phyloP scores from a whole-genome alignment of 30 jellyfish, hydroid and myxozoan species.

The Haliclystus octoradiatus region DNA sequence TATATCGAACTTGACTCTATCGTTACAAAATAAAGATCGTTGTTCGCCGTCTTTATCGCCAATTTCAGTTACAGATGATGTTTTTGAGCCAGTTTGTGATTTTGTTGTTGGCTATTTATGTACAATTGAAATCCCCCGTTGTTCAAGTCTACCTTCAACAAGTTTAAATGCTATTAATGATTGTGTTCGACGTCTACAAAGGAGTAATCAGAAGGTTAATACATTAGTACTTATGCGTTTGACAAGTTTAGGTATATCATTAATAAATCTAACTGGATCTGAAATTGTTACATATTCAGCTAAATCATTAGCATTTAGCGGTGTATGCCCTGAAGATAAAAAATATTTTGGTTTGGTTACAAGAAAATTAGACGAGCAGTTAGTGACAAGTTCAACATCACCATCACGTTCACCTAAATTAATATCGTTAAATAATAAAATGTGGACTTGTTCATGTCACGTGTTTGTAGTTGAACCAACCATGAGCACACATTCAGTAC shows the following conservation, averaged over 20 bases:
- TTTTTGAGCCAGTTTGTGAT: neutral
- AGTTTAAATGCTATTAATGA: conserved; percentile 34
- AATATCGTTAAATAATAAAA: neutral
- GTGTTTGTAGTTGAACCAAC: conserved; percentile 56
- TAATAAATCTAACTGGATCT: conserved; percentile 17
- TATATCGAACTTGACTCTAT: neutral
- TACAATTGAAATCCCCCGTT: conserved; percentile 64
- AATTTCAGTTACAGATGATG: neutral
- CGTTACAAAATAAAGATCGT: neutral
- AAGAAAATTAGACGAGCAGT: conserved; percentile 18
- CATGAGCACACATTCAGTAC: conserved; percentile 36
- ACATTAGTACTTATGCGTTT: conserved; percentile 23
- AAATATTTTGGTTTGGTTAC: conserved; percentile 70
- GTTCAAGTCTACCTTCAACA: conserved; percentile 23
- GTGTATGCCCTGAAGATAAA: conserved; percentile 59
- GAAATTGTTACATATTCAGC: conserved; percentile 49
- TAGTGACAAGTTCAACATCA: neutral
- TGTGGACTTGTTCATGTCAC: conserved; percentile 48
- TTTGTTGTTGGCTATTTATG: conserved; percentile 40
- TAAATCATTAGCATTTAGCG: conserved; percentile 38
- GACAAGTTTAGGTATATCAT: conserved; percentile 33
- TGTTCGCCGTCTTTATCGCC: neutral
- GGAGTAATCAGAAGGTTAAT: conserved; percentile 14
- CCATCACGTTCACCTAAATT: conserved; percentile 6
- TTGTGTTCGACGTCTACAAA: conserved; percentile 28